Base-by-base conservation (phyloP, 2,797 vertebrate genomes). In the Schizopygopsis malacanthus region DNA sequence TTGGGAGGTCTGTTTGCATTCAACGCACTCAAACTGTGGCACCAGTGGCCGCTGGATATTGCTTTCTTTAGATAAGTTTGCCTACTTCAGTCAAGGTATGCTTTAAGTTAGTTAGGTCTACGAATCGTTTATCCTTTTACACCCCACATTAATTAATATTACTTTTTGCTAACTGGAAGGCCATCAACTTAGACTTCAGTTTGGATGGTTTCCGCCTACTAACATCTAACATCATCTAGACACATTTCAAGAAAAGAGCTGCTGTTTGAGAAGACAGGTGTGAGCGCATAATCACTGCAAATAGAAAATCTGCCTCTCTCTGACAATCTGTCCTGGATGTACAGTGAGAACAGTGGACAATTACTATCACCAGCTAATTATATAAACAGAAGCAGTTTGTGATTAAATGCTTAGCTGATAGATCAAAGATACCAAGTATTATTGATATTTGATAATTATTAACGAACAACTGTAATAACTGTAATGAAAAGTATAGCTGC, bases 71-170 rank as follows among this genome's bases (percentile, higher is more conserved):
- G 90, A 91, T 93, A 90, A 92, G 83, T 91, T 91, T 92, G 94
- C 90, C 92, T 90, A 93, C 93, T 93, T 87, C 90, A 89, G 79
- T 89, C 89, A 90, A 95, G 93, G 94, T 95, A 94, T 91, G 92
- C 91, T 87, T 88, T 77, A 88, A 75, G 80, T 82, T 83, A 75
- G 83, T 82, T 84, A 75, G 83, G 69, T 86, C 50, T 45, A 80
- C 84, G 47, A 75, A 37, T 75, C 70, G 84, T 67, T 59, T 82
- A 67, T 75, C 56, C n/a, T 65, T 67, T 83, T 61, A 80, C 82
- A 76, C 47, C 67, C 54, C 82, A 81, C 76, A 76, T 25, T 79
- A 69, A 77, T 28, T 39, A 4, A 79, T 39, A 73, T 54, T 50
- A 81, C 50, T 41, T 70, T 54, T 50, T n/a, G 61, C 4, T 47